A percentile compares a stretch with the other conserved stretches of the same genome.
phyloP scores from a whole-genome alignment of 2,797 vertebrate species.

The Triplophysa yarkandensis region DNA sequence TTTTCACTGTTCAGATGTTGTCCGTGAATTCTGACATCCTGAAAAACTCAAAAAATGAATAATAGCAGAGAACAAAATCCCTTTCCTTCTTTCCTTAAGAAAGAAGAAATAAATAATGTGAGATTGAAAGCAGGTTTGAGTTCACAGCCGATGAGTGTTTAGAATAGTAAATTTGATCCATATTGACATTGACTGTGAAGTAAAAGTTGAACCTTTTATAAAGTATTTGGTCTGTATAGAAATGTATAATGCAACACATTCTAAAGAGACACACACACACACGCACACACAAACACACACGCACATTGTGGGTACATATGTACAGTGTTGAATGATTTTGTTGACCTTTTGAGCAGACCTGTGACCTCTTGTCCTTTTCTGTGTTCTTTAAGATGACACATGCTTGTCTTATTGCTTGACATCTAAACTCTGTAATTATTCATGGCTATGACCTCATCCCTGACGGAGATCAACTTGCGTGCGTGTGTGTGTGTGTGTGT shows the following conservation, averaged over 20 bases:
- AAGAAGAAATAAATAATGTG: not conserved
- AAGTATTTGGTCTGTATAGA: too few species aligned
- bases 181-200: too few species aligned
- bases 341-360: slow-evolving; percentile 1
- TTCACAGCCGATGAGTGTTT: not conserved
- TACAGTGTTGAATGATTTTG: not conserved
- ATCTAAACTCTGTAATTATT: not conserved
- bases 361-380: not conserved
- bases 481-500: not conserved
- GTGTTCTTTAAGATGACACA: not conserved
- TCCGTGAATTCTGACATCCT: slow-evolving; percentile 49
- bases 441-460: not conserved
- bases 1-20: slow-evolving; percentile 60
- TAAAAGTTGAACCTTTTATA: too few species aligned
- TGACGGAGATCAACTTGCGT: too few species aligned
- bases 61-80: slow-evolving; percentile 50
- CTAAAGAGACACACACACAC: too few species aligned
- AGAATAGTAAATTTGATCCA: too few species aligned
- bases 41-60: slow-evolving; percentile 42
- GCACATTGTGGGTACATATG: too few species aligned
- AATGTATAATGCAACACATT: too few species aligned
- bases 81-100: slow-evolving; percentile 37
- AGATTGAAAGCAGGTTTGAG: not conserved
- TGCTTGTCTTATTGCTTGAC: not conserved
- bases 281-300: too few species aligned